Evolutionary conservation across 2,888 invertebrate species (phyloP).

Genomic region (Camptogramma bilineatum): DNA sequence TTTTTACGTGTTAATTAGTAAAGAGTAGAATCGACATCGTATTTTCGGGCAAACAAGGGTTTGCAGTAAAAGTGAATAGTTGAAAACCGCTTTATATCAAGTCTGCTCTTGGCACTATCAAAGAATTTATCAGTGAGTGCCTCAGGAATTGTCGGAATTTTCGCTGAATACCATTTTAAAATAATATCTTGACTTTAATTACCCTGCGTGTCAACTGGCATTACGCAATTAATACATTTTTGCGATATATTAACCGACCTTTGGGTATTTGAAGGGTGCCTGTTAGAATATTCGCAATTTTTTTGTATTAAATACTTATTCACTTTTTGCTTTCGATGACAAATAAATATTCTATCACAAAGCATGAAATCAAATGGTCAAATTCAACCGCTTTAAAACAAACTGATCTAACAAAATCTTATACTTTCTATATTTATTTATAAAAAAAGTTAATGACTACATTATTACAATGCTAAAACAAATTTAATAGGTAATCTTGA

Average conservation of each 20-base stretch:
- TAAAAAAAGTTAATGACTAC: too few relatives aligned
- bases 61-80: too few relatives aligned
- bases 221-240: constrained; percentile 51
- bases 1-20: too few relatives aligned
- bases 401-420: too few relatives aligned
- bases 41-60: too few relatives aligned
- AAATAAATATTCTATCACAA: not conserved
- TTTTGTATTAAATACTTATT: not conserved
- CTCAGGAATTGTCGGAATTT: constrained; percentile 29
- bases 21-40: too few relatives aligned
- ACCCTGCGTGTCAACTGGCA: constrained; percentile 48
- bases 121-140: constrained; percentile 26
- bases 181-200: constrained; percentile 43
- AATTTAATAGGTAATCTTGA: too few relatives aligned
- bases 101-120: constrained; percentile 25
- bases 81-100: not conserved
- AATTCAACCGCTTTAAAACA: too few relatives aligned
- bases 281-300: constrained; percentile 29
- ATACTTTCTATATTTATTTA: too few relatives aligned
- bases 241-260: constrained; percentile 48
- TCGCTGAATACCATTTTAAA: constrained; percentile 30
- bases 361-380: too few relatives aligned
- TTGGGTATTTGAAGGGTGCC: constrained; percentile 44
- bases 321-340: not conserved
- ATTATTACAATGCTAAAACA: too few relatives aligned